phyloP scores from a whole-genome alignment of 35 echinoderm and acorn worm species.

The Diadema setosum region DNA sequence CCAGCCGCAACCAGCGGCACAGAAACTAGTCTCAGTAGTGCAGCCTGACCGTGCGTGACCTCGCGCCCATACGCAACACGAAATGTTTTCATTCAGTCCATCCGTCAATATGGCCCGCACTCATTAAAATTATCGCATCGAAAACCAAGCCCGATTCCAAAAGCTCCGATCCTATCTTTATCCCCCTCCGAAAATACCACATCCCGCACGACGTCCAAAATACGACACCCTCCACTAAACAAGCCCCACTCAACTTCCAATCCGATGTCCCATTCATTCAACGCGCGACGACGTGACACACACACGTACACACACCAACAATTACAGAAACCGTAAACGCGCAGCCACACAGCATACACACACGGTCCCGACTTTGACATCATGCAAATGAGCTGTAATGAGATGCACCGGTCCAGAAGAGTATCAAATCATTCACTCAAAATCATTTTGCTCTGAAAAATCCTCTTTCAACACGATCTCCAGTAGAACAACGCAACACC shows the following conservation, averaged over 20 bases:
- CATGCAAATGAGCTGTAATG: conserved; percentile 15
- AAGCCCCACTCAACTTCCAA: background rate
- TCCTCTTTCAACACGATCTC: background rate
- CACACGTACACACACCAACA: background rate
- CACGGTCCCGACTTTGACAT: background rate
- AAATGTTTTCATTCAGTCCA: background rate
- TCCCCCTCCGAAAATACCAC: background rate
- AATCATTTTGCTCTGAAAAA: background rate
- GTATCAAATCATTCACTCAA: background rate
- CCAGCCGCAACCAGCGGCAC: background rate
- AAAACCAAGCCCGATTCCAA: conserved; percentile 16
- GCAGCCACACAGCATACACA: background rate
- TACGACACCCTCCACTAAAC: background rate
- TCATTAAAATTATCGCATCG: background rate
- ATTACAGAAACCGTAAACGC: background rate
- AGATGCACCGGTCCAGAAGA: background rate
- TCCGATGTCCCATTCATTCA: conserved; percentile 14
- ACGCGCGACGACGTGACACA: background rate
- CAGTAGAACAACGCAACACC: background rate
- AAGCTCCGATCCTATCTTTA: conserved; percentile 9
- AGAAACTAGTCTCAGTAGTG: background rate
- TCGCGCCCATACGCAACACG: background rate
- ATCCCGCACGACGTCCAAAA: background rate
- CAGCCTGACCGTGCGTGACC: background rate
- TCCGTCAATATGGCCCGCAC: background rate